A percentile compares a stretch with the other conserved stretches of the same genome.
Conservation (phyloP, 2,113 vertebrate species). For the Eira barbara region DNA sequence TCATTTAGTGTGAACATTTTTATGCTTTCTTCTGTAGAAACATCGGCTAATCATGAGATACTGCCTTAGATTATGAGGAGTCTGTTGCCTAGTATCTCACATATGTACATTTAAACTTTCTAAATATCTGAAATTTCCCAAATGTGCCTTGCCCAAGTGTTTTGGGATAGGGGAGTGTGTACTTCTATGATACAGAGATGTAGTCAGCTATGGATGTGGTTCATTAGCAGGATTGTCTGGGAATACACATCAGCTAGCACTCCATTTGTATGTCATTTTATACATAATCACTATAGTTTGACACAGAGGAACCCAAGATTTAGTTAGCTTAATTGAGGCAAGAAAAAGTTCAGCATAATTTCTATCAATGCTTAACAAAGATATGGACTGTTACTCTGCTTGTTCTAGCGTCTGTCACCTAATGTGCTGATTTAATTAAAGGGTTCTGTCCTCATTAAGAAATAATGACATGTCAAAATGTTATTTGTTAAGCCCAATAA, state of each 20-base stretch:
- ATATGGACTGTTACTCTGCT: background rate
- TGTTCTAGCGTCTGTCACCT: background rate
- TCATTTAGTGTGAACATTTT: background rate
- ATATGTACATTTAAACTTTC: background rate
- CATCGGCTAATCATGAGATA: background rate
- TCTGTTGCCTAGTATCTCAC: background rate
- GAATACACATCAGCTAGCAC: background rate
- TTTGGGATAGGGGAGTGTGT: background rate
- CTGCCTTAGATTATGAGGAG: background rate
- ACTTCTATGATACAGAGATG: background rate
- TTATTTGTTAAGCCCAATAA: conserved; percentile 8
- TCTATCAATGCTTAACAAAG: background rate
- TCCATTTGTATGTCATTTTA: background rate
- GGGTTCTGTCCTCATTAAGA: background rate
- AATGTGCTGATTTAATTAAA: conserved; percentile 18
- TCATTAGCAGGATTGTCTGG: background rate
- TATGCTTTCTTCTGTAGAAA: background rate
- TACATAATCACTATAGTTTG: background rate
- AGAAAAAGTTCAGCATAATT: background rate
- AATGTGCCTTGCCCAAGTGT: background rate
- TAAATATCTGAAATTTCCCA: background rate
- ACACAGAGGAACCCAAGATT: background rate
- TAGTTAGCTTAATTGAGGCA: background rate
- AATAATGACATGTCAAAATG: conserved; percentile 32
- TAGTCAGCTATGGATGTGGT: background rate